Percentiles rank a stretch among this genome's conserved stretches.
phyloP scores from a whole-genome alignment of 2,888 invertebrate genomes.

The Norana najaformis region DNA sequence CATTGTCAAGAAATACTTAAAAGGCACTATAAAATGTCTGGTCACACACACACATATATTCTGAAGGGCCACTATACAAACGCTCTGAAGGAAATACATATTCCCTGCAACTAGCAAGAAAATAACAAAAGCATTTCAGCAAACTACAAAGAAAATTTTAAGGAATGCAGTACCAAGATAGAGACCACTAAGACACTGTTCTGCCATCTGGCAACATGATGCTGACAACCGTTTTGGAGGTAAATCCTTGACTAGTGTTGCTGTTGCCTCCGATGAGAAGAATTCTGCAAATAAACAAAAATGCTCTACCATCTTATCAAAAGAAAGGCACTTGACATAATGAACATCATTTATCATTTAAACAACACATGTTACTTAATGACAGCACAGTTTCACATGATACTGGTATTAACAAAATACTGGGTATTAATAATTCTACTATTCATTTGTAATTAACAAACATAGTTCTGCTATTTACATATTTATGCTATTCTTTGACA shows the following conservation, averaged over 20 bases:
- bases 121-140: background rate
- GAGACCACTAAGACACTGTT: background rate
- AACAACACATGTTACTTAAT: too few relatives aligned
- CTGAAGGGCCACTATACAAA: too few relatives aligned
- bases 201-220: background rate
- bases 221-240: background rate
- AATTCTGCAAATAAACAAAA: background rate
- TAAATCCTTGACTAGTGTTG: background rate
- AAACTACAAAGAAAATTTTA: background rate
- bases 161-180: background rate
- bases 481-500: background rate
- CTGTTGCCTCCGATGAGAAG: background rate
- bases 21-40: too few relatives aligned
- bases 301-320: background rate
- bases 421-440: background rate
- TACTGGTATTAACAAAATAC: background rate
- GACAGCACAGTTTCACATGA: too few relatives aligned
- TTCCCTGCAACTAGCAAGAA: background rate
- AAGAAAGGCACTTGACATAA: background rate
- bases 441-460: background rate
- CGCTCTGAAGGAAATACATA: background rate
- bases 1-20: too few relatives aligned
- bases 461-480: background rate
- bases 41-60: too few relatives aligned
- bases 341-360: too few relatives aligned